Evolutionary conservation across 2,888 invertebrate genomes (phyloP), one percentile per base, ranked within the genome.

Genomic region (Gordius sp.): DNA sequence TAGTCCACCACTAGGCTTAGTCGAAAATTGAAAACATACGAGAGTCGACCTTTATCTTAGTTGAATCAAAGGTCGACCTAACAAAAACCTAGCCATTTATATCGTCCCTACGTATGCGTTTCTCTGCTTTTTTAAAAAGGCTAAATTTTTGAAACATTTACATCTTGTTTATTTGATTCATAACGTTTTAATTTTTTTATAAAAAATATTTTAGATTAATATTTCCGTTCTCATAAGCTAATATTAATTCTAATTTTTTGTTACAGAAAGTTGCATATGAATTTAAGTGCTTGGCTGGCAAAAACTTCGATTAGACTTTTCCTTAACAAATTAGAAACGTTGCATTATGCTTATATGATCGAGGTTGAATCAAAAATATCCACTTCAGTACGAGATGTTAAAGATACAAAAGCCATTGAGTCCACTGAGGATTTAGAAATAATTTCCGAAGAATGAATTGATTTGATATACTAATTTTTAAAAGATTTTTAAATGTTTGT

Each of bases 221-320:
- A 47, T 47, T 20, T 20, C 23, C 20, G 47, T 47, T 47, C 13
- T 47, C 4, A 47, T n/a, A n/a, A 47, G 20, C 20, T 13, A 4
- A 20, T n/a, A n/a, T 47, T 47, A 20, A 47, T 47, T 47, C 23
- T 47, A 4, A 47, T 47, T 47, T 47, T n/a, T 20, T n/a, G 20
- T 18, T 20, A n/a, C 20, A 47, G 20, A 47, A 47, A 47, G 39
- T 13, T 8, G n/a, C 39, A 33, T 8, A 33, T 33, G n/a, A 47
- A 47, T 47, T 20, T 47, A 18, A 47, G 47, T 47, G 47, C 47
- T 4, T 47, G 47, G 47, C 23, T 47, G 20, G 47, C 47, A n/a
- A 13, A 13, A 4, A 47, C 47, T 8, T 47, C 47, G 4, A 47
- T 47, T n/a, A 13, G 47, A 4, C 20, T 47, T 4, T 47, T 47